Evolutionary conservation across 2,888 invertebrate species (phyloP).

Genomic region (Monochamus alternatus): DNA sequence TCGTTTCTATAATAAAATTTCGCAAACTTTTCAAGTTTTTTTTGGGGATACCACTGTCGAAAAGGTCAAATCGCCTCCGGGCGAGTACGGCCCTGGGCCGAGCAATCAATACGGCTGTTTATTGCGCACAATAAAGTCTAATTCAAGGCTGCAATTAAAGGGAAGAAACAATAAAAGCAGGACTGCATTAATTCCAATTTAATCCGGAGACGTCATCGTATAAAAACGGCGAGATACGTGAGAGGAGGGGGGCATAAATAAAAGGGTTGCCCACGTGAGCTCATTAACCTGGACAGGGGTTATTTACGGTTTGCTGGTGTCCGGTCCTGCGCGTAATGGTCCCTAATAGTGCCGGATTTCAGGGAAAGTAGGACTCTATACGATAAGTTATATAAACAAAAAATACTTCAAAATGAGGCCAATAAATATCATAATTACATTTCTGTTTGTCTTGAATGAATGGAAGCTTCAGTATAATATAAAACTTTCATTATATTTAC

Average conservation of each 20-base stretch:
- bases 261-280: slow-evolving; percentile 65
- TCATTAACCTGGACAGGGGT: slow-evolving; percentile 63
- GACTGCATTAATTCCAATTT: slow-evolving; percentile 59
- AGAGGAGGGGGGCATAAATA: slow-evolving; percentile 55
- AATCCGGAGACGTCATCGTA: slow-evolving; percentile 60
- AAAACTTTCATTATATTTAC: too few species aligned
- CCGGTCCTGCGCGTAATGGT: background rate
- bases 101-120: slow-evolving; percentile 31
- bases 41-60: too few species aligned
- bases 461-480: too few species aligned
- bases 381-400: too few species aligned
- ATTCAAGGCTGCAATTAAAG: slow-evolving; percentile 55
- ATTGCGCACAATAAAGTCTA: slow-evolving; percentile 42
- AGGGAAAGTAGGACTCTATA: too few species aligned
- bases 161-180: slow-evolving; percentile 51
- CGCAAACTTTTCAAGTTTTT: too few species aligned
- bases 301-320: slow-evolving; percentile 61
- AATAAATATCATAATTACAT: too few species aligned
- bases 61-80: background rate
- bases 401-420: too few species aligned
- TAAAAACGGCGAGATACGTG: slow-evolving; percentile 48
- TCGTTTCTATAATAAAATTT: too few species aligned
- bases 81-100: background rate
- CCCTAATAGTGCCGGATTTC: too few species aligned
- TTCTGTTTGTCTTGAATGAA: too few species aligned